These are phyloP conservation scores for Lophius piscatorius DNA, from an alignment of 2,113 vertebrate species.

Conservation along the genomic window DNA sequence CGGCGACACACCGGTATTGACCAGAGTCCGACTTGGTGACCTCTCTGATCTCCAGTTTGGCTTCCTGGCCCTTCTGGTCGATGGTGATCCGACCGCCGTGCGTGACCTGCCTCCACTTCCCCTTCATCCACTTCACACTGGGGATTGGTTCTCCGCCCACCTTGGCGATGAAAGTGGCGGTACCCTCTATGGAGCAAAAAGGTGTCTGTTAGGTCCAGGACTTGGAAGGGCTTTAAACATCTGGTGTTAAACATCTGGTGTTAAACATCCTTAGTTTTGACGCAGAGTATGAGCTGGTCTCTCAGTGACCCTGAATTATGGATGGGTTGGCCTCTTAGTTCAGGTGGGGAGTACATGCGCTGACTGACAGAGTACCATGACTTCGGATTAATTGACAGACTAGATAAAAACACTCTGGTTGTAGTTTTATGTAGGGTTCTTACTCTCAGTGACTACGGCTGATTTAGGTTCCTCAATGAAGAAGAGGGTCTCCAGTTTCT, in stretches of 20 bases:
- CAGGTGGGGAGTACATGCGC: too few species aligned
- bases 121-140: conserved; percentile 97
- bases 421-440: conserved; percentile 55
- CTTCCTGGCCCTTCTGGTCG: conserved; percentile 89
- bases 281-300: too few species aligned
- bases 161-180: conserved; percentile 95
- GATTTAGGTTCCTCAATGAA: conserved; percentile 92
- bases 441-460: conserved; percentile 89
- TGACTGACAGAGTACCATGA: too few species aligned
- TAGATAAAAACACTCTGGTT: background rate
- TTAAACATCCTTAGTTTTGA: too few species aligned
- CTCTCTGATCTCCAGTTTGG: conserved; percentile 90
- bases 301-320: too few species aligned
- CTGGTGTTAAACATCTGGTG: too few species aligned
- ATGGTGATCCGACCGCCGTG: conserved; percentile 92
- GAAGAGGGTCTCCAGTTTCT: conserved; percentile 89
- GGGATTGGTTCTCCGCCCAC: conserved; percentile 97
- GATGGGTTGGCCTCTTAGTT: too few species aligned
- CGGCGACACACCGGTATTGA: conserved; percentile 89
- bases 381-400: too few species aligned
- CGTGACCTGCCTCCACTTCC: conserved; percentile 96
- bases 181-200: conserved; percentile 80
- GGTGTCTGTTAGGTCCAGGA: too few species aligned
- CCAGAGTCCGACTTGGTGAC: conserved; percentile 91
- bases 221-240: too few species aligned